These are phyloP conservation scores for Mesorhabditis sp. DNA, from an alignment of 2,888 invertebrate species.

Conservation along the genomic window DNA sequence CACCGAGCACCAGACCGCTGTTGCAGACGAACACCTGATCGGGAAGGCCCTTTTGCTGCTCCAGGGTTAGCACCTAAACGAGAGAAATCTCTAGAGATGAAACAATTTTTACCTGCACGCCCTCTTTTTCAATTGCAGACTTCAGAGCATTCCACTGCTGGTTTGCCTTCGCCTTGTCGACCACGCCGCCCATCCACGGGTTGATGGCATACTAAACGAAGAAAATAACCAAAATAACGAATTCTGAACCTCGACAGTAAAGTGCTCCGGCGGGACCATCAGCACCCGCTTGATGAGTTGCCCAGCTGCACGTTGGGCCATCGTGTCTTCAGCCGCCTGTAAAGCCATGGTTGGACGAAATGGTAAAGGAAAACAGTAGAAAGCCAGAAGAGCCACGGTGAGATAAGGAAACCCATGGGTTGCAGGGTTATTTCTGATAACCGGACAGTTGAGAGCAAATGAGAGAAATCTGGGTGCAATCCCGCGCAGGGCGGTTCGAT, in stretches of 20 bases:
- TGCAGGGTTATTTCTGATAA: not conserved
- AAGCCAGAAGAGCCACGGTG: too few species aligned
- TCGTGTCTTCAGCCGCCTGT: not conserved
- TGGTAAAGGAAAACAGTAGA: too few species aligned
- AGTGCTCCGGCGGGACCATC: conserved; percentile 56
- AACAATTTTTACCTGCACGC: conserved; percentile 35
- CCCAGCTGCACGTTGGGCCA: conserved; percentile 38
- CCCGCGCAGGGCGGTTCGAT: too few species aligned
- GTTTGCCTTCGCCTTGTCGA: conserved; percentile 46
- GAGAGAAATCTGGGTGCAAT: too few species aligned
- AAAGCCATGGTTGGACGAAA: too few species aligned
- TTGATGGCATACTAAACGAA: conserved; percentile 47
- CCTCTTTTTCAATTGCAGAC: conserved; percentile 49
- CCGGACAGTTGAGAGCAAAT: not conserved
- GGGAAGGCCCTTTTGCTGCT: conserved; percentile 49
- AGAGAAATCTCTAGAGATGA: conserved; percentile 7
- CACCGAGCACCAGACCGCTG: conserved; percentile 48
- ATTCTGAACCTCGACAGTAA: conserved; percentile 47
- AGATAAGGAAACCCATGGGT: too few species aligned
- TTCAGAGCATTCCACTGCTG: conserved; percentile 52
- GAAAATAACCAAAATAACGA: not conserved
- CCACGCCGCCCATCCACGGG: conserved; percentile 58
- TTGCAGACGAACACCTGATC: conserved; percentile 59
- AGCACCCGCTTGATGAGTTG: conserved; percentile 49
- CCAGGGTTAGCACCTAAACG: conserved; percentile 48